phyloP scores from a whole-genome alignment of 37 sponge, comb jelly and placozoan species.

The Chondrilla cf. caribensis region DNA sequence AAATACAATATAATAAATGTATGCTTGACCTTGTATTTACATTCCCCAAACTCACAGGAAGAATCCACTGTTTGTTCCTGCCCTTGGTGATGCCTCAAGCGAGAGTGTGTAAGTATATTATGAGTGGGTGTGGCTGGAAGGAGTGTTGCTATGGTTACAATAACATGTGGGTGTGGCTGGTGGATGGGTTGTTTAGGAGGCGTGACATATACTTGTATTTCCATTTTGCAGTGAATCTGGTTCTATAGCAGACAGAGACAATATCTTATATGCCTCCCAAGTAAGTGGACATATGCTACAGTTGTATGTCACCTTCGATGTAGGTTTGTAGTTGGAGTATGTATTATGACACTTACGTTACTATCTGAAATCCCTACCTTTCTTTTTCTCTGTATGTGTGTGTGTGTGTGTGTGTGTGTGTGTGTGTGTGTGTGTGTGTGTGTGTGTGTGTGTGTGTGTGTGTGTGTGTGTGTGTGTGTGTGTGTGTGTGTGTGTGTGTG shows the following conservation, averaged over 20 bases:
- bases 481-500: no score
- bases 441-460: no score
- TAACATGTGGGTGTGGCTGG: no score
- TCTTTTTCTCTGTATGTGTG: background rate
- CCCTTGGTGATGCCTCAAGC: slow-evolving; percentile 15
- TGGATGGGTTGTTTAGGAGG: background rate
- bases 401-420: background rate
- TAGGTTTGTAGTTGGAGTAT: no score
- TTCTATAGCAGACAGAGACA: slow-evolving; percentile 13
- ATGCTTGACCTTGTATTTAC: no score
- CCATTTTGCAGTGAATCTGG: slow-evolving; percentile 13
- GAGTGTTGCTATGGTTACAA: no score
- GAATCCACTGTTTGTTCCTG: slow-evolving; percentile 27
- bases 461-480: no score
- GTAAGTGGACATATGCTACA: no score
- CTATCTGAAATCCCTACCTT: background rate
- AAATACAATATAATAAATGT: no score
- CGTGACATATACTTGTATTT: background rate
- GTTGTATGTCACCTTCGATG: no score
- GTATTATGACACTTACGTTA: no score
- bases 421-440: no score
- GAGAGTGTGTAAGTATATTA: slow-evolving; percentile 11
- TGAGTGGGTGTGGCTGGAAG: background rate
- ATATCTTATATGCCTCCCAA: slow-evolving; percentile 23
- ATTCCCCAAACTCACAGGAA: background rate